Percentiles rank a stretch among this genome's conserved stretches.
Conservation (phyloP, 2,113 vertebrate species). For the Brienomyrus brachyistius region DNA sequence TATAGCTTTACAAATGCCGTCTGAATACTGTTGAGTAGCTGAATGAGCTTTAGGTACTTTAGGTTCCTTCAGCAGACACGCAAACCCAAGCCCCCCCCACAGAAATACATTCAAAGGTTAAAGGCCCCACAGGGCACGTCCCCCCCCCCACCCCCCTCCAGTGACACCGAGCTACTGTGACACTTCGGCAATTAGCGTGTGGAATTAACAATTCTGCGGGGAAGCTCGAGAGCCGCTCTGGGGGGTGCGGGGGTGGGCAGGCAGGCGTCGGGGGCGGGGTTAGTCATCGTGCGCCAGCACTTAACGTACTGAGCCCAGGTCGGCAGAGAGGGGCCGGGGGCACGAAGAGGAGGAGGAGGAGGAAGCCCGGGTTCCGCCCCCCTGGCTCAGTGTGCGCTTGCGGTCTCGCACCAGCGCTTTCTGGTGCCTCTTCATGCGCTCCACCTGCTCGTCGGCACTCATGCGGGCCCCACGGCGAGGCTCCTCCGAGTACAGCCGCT, state of each 20-base stretch:
- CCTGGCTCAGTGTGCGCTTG: slow-evolving; percentile 80
- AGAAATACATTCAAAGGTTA: slow-evolving; percentile 27
- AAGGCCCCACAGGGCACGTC: background rate
- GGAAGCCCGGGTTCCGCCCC: slow-evolving; percentile 37
- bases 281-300: slow-evolving; percentile 39
- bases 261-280: background rate
- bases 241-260: background rate
- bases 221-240: background rate
- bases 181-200: background rate
- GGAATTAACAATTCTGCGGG: background rate
- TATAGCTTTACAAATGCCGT: slow-evolving; percentile 57
- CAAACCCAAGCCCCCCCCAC: background rate
- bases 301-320: slow-evolving; percentile 90
- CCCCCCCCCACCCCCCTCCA: slow-evolving; percentile 16
- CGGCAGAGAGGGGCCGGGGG: slow-evolving; percentile 65
- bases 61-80: background rate
- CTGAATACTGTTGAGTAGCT: slow-evolving; percentile 55
- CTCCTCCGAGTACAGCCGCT: slow-evolving; percentile 82
- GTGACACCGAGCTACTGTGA: slow-evolving; percentile 43
- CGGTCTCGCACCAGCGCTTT: slow-evolving; percentile 85
- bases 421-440: slow-evolving; percentile 93
- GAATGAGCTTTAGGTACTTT: background rate
- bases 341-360: slow-evolving; percentile 41
- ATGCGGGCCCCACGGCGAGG: slow-evolving; percentile 60
- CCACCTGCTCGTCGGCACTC: slow-evolving; percentile 91